These are phyloP conservation scores for Vanessa tameamea DNA, from an alignment of 1,140 invertebrate species.

Conservation along the genomic window DNA sequence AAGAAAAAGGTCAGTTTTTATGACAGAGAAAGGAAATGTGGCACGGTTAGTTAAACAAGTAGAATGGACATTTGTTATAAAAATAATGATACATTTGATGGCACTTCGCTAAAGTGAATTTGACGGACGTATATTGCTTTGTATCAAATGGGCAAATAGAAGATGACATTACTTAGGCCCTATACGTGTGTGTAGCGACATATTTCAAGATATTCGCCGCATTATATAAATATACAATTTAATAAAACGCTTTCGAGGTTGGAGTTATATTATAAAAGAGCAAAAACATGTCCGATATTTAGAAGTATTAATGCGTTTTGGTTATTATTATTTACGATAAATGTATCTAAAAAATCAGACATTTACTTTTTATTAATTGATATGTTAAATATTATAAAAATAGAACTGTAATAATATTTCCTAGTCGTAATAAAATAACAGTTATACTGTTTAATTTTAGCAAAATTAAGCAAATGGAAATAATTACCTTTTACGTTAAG, in stretches of 20 bases:
- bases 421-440: too few species aligned
- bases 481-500: conserved; percentile 27
- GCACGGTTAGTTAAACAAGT: conserved; percentile 71
- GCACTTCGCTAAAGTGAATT: conserved; percentile 42
- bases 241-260: background rate
- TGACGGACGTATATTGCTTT: conserved; percentile 33
- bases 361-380: too few species aligned
- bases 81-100: conserved; percentile 55
- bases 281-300: too few species aligned
- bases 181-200: background rate
- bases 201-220: background rate
- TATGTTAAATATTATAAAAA: too few species aligned
- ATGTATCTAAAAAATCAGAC: too few species aligned
- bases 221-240: background rate
- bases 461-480: conserved; percentile 25
- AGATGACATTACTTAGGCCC: conserved; percentile 18
- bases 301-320: too few species aligned
- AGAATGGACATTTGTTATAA: conserved; percentile 65
- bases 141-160: conserved; percentile 23
- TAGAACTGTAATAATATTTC: too few species aligned
- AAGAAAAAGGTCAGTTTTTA: conserved; percentile 70
- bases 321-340: too few species aligned
- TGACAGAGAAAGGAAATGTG: conserved; percentile 57
- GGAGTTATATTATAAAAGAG: too few species aligned
- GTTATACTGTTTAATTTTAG: background rate